A percentile compares a stretch with the other conserved stretches of the same genome.
Evolutionary conservation across 2,113 vertebrate species (phyloP).

Genomic region (Neolamprologus kungweensis): DNA sequence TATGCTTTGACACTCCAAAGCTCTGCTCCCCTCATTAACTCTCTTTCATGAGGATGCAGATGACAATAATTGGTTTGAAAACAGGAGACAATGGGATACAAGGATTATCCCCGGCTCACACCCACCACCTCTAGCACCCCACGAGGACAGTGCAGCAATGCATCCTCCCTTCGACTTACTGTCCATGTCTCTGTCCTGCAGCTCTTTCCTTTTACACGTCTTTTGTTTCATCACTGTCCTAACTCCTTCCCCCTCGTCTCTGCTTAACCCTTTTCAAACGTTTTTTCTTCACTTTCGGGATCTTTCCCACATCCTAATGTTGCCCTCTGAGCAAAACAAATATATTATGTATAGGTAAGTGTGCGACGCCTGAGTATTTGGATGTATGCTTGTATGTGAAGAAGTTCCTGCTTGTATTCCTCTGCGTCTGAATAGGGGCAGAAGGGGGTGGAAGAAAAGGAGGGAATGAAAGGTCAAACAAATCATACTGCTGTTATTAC

Average conservation of each 20-base stretch:
- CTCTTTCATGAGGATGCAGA: conserved; percentile 56
- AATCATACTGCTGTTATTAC: not conserved
- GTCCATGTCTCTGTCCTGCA: not conserved
- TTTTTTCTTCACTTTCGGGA: not conserved
- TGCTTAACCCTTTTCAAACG: not conserved
- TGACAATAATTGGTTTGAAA: conserved; percentile 71
- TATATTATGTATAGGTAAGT: not conserved
- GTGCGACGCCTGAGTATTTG: not conserved
- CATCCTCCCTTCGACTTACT: not conserved
- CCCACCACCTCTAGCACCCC: not conserved
- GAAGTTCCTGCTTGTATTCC: not conserved
- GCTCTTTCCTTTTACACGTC: not conserved
- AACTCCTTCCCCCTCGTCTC: not conserved
- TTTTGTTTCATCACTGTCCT: not conserved
- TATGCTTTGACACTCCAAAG: conserved; percentile 62
- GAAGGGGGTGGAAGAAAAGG: not conserved
- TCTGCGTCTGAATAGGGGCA: not conserved
- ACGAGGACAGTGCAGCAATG: not conserved
- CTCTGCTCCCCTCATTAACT: conserved; percentile 67
- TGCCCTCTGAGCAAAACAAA: not conserved
- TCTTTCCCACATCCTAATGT: not conserved
- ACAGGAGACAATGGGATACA: conserved; percentile 61
- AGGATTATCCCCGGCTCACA: conserved; percentile 59
- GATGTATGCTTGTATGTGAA: not conserved
- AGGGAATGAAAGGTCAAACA: not conserved